These are phyloP conservation scores for Atta cephalotes DNA, from an alignment of 1,140 invertebrate species.

Conservation along the genomic window DNA sequence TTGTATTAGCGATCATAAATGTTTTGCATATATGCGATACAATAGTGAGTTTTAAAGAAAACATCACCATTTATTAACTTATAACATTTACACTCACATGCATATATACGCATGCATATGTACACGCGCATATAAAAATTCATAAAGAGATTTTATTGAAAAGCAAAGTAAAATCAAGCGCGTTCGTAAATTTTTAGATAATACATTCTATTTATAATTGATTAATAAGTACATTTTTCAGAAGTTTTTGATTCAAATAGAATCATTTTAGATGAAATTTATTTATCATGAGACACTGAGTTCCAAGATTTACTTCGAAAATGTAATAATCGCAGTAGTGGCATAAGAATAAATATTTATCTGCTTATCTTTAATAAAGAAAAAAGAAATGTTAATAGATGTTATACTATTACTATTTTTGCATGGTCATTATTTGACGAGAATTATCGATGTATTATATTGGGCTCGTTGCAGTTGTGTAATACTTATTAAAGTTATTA, in stretches of 20 bases:
- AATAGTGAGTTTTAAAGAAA: slow-evolving; percentile 1
- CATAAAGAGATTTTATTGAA: slow-evolving; percentile 5
- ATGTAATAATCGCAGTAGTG: slow-evolving; percentile 29
- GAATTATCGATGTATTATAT: neutral
- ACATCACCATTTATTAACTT: slow-evolving; percentile 19
- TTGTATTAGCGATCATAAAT: slow-evolving; percentile 10
- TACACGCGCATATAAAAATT: neutral
- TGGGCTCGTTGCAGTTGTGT: neutral
- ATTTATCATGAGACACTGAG: neutral
- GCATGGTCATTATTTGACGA: neutral
- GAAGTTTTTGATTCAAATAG: neutral
- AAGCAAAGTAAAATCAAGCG: neutral
- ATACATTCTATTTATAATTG: slow-evolving; percentile 21
- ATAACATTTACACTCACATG: neutral
- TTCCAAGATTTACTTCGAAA: neutral
- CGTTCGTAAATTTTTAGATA: slow-evolving; percentile 12
- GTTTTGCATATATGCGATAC: neutral
- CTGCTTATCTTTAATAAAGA: slow-evolving; percentile 29
- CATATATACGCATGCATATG: too few species aligned
- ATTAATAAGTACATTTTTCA: neutral
- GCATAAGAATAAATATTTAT: slow-evolving; percentile 19
- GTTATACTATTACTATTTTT: neutral
- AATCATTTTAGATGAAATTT: neutral
- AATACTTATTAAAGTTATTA: neutral
- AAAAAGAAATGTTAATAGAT: neutral